A percentile compares a stretch with the other conserved stretches of the same genome.
These are phyloP conservation scores for Dasypolia templi DNA, from an alignment of 2,888 invertebrate species.

Conservation along the genomic window DNA sequence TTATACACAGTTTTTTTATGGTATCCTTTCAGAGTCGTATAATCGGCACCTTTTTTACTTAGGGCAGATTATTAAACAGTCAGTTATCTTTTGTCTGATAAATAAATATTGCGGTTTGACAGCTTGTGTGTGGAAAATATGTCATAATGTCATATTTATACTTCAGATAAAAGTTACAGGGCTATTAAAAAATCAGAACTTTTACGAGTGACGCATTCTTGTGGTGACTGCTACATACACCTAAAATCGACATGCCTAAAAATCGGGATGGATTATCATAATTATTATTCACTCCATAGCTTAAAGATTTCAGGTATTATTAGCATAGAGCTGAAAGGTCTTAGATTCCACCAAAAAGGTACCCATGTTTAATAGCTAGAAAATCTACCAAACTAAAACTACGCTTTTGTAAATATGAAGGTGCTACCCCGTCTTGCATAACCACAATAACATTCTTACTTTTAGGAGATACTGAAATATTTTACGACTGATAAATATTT, in stretches of 20 bases:
- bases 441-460: conserved; percentile 45
- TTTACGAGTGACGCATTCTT: too few species aligned
- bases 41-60: not conserved
- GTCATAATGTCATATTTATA: too few species aligned
- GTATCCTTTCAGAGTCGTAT: too few species aligned
- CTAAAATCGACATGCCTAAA: too few species aligned
- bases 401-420: conserved; percentile 36
- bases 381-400: conserved; percentile 24
- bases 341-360: conserved; percentile 13
- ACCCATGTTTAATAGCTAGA: conserved; percentile 17
- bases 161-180: too few species aligned
- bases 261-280: not conserved
- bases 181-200: too few species aligned
- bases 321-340: not conserved
- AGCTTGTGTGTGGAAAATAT: too few species aligned
- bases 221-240: too few species aligned
- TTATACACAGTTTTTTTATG: conserved; percentile 11
- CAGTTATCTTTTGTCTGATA: too few species aligned
- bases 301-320: not conserved
- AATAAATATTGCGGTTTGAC: too few species aligned
- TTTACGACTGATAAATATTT: conserved; percentile 63
- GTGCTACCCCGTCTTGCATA: conserved; percentile 25
- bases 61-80: too few species aligned
- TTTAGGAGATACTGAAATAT: conserved; percentile 59
- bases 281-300: not conserved